These are phyloP conservation scores for Blastobasis adustella DNA, from an alignment of 2,888 invertebrate species.

Conservation along the genomic window DNA sequence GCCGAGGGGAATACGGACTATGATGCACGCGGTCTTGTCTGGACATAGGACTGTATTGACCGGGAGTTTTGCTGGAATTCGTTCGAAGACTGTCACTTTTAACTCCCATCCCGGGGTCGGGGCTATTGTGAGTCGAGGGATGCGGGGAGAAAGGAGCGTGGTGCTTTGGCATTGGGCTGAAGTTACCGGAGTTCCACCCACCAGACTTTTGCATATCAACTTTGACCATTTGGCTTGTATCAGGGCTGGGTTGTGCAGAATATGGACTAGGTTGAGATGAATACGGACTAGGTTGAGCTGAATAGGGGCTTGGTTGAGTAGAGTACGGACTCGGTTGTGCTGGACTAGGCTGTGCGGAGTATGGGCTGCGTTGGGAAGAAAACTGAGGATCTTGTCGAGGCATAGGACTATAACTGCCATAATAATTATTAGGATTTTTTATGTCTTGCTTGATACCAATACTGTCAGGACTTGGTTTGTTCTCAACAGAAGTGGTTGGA, in stretches of 20 bases:
- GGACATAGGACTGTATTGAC: constrained; percentile 65
- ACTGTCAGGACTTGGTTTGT: constrained; percentile 62
- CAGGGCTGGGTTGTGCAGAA: constrained; percentile 65
- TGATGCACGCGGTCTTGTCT: constrained; percentile 56
- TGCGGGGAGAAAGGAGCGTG: constrained; percentile 63
- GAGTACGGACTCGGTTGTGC: constrained; percentile 68
- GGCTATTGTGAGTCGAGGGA: constrained; percentile 60
- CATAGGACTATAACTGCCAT: constrained; percentile 64
- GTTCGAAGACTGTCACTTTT: constrained; percentile 46
- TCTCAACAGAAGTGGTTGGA: constrained; percentile 63
- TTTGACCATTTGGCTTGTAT: constrained; percentile 65
- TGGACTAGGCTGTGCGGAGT: constrained; percentile 62
- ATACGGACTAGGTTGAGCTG: constrained; percentile 62
- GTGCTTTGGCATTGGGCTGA: constrained; percentile 66
- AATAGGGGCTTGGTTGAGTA: constrained; percentile 62
- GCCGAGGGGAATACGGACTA: constrained; percentile 61
- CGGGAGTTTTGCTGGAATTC: constrained; percentile 53
- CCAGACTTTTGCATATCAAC: constrained; percentile 53
- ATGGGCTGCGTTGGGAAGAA: constrained; percentile 64
- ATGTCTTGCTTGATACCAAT: constrained; percentile 52
- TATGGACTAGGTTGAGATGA: constrained; percentile 67
- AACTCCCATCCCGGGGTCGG: constrained; percentile 52
- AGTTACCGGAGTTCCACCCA: constrained; percentile 64
- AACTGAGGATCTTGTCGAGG: constrained; percentile 60
- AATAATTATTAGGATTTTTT: constrained; percentile 60